Percentiles rank a stretch among this genome's conserved stretches.
These are phyloP conservation scores for Rotaria macrura DNA, from an alignment of 2,888 invertebrate species.

Conservation along the genomic window DNA sequence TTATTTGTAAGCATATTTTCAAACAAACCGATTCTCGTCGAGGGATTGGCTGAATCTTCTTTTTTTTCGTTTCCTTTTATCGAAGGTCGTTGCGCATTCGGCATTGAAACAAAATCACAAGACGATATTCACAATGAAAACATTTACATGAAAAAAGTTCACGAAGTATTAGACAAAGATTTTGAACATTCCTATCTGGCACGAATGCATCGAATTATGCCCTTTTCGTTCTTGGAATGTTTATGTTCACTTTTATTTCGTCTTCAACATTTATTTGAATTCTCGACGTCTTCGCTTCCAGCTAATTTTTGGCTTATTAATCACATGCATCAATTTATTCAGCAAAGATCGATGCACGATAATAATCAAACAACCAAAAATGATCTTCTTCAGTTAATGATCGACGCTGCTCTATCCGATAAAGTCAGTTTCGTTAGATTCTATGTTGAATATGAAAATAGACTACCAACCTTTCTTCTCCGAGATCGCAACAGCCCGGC, in stretches of 20 bases:
- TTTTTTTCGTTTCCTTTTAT: no score
- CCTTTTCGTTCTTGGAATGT: neutral
- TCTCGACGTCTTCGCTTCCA: neutral
- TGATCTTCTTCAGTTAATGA: neutral
- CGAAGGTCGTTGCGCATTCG: slow-evolving; percentile 18
- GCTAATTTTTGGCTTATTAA: neutral
- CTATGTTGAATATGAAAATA: no score
- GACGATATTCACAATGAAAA: slow-evolving; percentile 2
- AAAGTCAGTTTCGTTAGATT: neutral
- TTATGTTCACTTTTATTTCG: neutral
- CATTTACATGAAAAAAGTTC: slow-evolving; percentile 23
- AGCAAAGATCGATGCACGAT: neutral
- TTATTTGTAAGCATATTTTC: slow-evolving; percentile 16
- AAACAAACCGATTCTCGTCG: no score
- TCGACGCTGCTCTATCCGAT: neutral
- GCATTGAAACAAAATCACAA: slow-evolving; percentile 23
- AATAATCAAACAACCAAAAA: neutral
- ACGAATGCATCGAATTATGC: neutral
- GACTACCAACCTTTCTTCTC: no score
- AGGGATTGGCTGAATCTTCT: no score
- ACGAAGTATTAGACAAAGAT: neutral
- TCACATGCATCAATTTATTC: neutral
- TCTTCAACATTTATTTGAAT: neutral
- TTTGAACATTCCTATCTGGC: neutral
- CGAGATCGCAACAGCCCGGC: no score